phyloP scores from a whole-genome alignment of 2,797 vertebrate species.

The Falco naumanni region DNA sequence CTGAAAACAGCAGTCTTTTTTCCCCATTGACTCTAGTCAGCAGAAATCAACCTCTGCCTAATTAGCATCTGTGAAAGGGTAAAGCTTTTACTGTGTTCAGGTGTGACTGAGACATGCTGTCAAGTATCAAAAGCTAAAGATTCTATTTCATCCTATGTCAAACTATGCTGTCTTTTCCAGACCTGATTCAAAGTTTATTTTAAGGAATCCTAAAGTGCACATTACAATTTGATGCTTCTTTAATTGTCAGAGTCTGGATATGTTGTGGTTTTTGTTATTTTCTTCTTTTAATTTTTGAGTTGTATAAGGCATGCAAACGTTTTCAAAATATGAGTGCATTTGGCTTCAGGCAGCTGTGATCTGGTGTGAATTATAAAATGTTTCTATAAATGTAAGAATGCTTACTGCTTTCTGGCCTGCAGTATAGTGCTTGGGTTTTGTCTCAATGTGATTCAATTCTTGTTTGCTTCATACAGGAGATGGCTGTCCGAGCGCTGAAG shows the following conservation, averaged over 20 bases:
- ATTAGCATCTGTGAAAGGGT: not conserved
- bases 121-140: not conserved
- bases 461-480: conserved; percentile 82
- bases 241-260: not conserved
- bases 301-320: not conserved
- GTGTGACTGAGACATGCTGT: not conserved
- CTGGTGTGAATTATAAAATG: not conserved
- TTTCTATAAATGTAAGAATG: not conserved
- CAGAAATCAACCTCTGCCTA: not conserved
- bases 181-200: not conserved
- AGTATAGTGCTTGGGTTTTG: not conserved
- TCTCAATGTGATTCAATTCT: not conserved
- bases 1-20: not conserved
- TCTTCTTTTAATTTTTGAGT: not conserved
- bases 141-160: not conserved
- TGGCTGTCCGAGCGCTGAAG: conserved; percentile 95
- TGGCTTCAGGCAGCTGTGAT: not conserved
- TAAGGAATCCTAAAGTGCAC: not conserved
- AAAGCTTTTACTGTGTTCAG: not conserved
- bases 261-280: not conserved
- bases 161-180: not conserved
- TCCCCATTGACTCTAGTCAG: not conserved
- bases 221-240: not conserved
- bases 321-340: not conserved
- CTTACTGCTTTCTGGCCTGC: not conserved